Evolutionary conservation across 2,888 invertebrate species (phyloP).

Genomic region (Lypha dubia): DNA sequence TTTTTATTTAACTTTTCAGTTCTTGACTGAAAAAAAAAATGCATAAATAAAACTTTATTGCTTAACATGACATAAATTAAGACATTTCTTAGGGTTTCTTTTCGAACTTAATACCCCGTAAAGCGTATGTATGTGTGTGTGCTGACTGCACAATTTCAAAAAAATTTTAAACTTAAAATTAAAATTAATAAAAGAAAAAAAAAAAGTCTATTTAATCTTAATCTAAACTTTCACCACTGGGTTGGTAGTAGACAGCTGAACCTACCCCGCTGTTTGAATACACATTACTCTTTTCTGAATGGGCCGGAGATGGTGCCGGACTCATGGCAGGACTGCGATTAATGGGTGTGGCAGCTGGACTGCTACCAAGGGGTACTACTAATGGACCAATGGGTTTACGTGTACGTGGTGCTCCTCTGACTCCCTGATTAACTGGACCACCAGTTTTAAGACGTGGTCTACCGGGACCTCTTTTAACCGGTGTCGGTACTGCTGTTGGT

Average conservation of each 20-base stretch:
- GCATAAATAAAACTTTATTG: constrained; percentile 24
- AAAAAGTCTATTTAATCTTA: constrained; percentile 4
- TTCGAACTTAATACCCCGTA: constrained; percentile 26
- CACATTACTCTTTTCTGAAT: constrained; percentile 73
- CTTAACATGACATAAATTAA: constrained; percentile 13
- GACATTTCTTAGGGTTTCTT: background rate
- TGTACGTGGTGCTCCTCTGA: constrained; percentile 85
- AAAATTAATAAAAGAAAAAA: background rate
- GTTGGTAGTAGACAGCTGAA: constrained; percentile 45
- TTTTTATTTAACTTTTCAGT: too few species aligned
- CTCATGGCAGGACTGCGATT: constrained; percentile 82
- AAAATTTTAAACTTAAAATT: background rate
- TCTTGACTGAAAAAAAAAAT: constrained; percentile 34
- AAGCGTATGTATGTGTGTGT: too few species aligned
- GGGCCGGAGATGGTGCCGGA: constrained; percentile 81
- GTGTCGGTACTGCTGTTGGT: constrained; percentile 75
- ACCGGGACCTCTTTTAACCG: constrained; percentile 87
- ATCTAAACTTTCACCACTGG: constrained; percentile 63
- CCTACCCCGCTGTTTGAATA: constrained; percentile 47
- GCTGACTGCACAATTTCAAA: background rate
- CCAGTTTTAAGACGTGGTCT: constrained; percentile 87
- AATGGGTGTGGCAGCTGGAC: constrained; percentile 81
- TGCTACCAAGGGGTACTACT: constrained; percentile 82
- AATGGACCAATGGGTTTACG: constrained; percentile 84
- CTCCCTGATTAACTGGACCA: constrained; percentile 87